A percentile compares a stretch with the other conserved stretches of the same genome.
phyloP scores from a whole-genome alignment of 2,113 vertebrate genomes.

The Macroglossus sobrinus region DNA sequence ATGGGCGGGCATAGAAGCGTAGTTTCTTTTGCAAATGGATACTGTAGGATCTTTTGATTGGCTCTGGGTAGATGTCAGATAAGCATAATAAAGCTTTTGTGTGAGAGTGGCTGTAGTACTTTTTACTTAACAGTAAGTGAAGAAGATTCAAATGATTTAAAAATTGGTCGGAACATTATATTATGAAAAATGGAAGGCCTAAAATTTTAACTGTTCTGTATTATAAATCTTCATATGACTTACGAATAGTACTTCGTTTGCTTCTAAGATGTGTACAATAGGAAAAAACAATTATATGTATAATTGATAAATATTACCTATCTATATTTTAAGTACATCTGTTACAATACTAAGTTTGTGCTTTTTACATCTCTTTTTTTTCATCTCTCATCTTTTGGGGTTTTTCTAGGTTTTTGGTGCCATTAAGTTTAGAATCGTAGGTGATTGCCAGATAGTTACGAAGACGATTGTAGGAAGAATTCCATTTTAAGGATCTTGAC shows the following conservation, averaged over 20 bases:
- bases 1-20: background rate
- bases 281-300: background rate
- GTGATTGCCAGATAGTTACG: background rate
- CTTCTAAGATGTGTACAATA: background rate
- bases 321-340: background rate
- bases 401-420: constrained; percentile 22
- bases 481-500: background rate
- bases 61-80: background rate
- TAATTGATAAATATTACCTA: background rate
- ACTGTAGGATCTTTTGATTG: background rate
- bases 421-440: constrained; percentile 25
- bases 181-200: background rate
- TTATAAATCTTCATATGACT: background rate
- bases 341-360: background rate
- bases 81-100: background rate
- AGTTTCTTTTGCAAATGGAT: background rate
- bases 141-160: background rate
- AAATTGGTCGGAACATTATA: background rate
- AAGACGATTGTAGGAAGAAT: background rate
- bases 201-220: background rate
- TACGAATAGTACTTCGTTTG: background rate
- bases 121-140: background rate
- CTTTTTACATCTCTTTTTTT: background rate
- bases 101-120: background rate
- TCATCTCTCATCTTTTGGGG: background rate